Conservation (phyloP, 2,888 invertebrate genomes). For the Eupithecia dodoneata region DNA sequence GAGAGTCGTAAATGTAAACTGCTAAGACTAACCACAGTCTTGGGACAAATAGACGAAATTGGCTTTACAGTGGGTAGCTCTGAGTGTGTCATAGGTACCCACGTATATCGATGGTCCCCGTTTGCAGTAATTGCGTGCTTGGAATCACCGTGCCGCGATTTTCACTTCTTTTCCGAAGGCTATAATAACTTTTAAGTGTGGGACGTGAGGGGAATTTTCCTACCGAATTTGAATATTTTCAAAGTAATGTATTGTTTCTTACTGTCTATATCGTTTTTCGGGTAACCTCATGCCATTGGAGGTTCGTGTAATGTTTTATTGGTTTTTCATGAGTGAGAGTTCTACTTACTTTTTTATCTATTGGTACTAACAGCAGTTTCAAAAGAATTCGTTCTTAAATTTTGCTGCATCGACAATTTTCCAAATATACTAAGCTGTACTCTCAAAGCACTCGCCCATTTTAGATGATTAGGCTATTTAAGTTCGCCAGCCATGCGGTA, state of each 20-base stretch:
- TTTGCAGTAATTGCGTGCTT: conserved; percentile 43
- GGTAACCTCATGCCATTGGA: neutral
- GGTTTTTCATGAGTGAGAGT: neutral
- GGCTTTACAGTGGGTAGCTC: conserved; percentile 42
- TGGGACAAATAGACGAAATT: conserved; percentile 64
- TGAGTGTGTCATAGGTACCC: conserved; percentile 21
- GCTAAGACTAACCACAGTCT: conserved; percentile 51
- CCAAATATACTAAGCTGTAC: neutral
- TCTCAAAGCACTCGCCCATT: conserved; percentile 1
- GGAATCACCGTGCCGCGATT: conserved; percentile 36
- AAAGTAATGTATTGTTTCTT: conserved; percentile 2
- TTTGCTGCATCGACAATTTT: neutral
- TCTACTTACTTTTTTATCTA: neutral
- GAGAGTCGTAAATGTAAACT: conserved; percentile 54
- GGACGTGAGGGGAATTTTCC: conserved; percentile 26
- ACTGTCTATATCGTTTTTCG: neutral
- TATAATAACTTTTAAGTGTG: conserved; percentile 47
- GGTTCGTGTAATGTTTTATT: neutral
- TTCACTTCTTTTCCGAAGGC: conserved; percentile 38
- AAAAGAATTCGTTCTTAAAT: neutral
- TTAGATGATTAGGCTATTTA: conserved; percentile 5
- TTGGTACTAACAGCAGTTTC: neutral
- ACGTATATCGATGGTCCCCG: conserved; percentile 38
- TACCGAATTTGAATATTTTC: conserved; percentile 13
- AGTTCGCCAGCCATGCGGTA: conserved; percentile 1